Conservation (phyloP, 2,797 vertebrate species). For the Hyperoplus lanceolatus region DNA sequence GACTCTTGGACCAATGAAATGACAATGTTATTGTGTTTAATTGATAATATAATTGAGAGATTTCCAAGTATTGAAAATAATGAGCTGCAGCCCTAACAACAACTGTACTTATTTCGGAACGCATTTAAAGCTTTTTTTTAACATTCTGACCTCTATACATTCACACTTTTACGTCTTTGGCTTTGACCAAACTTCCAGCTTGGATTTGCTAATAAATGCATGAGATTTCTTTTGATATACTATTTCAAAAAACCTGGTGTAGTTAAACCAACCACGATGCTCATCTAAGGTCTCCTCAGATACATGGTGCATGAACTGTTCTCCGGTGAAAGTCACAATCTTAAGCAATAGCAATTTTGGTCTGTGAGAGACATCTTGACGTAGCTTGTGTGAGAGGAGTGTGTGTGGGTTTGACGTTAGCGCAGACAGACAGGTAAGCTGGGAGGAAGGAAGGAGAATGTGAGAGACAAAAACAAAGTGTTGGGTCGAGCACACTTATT, state of each 20-base stretch:
- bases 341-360: no score
- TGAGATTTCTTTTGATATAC: background rate
- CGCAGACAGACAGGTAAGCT: background rate
- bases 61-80: background rate
- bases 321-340: background rate
- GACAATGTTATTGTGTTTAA: background rate
- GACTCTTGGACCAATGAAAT: background rate
- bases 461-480: constrained; percentile 45
- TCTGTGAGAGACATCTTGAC: background rate
- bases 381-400: background rate
- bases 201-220: background rate
- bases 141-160: background rate
- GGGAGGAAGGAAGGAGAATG: background rate
- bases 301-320: background rate
- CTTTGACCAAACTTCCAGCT: background rate
- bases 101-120: background rate
- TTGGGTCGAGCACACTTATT: constrained; percentile 43
- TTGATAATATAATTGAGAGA: background rate
- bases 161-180: background rate
- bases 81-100: background rate
- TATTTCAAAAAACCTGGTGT: background rate
- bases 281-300: background rate
- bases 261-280: background rate
- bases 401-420: background rate
- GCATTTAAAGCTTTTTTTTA: no score